phyloP scores from a whole-genome alignment of 2,797 vertebrate genomes.

The Dryobates pubescens region DNA sequence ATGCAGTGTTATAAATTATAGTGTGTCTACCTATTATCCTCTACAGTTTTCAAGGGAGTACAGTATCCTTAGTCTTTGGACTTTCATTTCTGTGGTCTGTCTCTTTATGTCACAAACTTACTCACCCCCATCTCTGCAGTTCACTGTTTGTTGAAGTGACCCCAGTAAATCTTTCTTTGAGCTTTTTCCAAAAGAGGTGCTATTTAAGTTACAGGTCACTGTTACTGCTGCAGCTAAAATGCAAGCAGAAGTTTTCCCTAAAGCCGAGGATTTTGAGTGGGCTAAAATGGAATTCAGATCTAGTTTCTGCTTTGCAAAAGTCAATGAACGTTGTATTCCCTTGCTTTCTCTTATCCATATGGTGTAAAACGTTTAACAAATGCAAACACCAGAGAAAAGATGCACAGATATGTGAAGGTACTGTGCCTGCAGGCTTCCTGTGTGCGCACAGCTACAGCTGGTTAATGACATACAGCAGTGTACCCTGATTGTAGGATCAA shows the following conservation, averaged over 20 bases:
- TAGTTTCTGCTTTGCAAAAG: constrained; percentile 4
- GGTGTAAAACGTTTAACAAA: not conserved
- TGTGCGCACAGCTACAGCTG: not conserved
- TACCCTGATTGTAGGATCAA: not conserved
- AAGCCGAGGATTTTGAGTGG: not conserved
- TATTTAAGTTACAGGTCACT: not conserved
- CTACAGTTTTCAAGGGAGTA: not conserved
- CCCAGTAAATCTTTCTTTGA: not conserved
- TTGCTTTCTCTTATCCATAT: not conserved
- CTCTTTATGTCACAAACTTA: not conserved
- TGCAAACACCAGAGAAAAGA: not conserved
- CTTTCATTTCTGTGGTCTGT: not conserved
- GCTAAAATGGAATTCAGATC: not conserved
- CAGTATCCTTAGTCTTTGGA: not conserved
- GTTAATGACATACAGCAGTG: not conserved
- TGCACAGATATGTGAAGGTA: not conserved
- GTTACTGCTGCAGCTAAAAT: not conserved
- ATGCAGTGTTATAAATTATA: not conserved
- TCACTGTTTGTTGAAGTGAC: not conserved
- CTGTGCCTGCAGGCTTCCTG: not conserved
- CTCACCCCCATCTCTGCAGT: not conserved
- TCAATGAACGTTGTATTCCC: not conserved
- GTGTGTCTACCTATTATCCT: not conserved
- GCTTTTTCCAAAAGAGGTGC: not conserved
- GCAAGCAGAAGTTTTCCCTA: not conserved